phyloP scores from a whole-genome alignment of 2,113 vertebrate genomes.

The Epinephelus fuscoguttatus region DNA sequence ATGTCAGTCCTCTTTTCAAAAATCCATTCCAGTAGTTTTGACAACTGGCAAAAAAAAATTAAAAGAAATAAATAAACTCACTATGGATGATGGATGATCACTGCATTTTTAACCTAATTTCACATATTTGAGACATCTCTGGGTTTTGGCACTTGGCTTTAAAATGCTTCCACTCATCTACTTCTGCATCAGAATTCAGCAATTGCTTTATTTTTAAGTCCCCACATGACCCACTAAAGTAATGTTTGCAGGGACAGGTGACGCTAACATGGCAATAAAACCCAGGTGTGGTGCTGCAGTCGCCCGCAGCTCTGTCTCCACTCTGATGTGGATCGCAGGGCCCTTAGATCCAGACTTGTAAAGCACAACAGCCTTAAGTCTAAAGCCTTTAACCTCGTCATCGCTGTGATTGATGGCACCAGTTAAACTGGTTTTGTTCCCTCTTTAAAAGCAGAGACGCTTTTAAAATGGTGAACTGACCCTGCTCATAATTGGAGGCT shows the following conservation, averaged over 20 bases:
- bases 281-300: slow-evolving; percentile 41
- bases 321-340: slow-evolving; percentile 4
- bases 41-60: not conserved
- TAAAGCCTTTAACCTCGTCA: slow-evolving; percentile 7
- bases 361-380: slow-evolving; percentile 16
- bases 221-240: slow-evolving; percentile 11
- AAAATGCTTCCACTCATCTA: not conserved
- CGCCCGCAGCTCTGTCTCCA: slow-evolving; percentile 36
- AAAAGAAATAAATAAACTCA: not conserved
- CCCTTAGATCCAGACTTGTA: slow-evolving; percentile 15
- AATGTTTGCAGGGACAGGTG: slow-evolving; percentile 21
- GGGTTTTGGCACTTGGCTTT: not conserved
- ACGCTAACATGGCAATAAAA: slow-evolving; percentile 38
- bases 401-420: slow-evolving; percentile 38
- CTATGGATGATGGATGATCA: not conserved
- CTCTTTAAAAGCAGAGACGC: slow-evolving; percentile 3
- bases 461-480: not conserved
- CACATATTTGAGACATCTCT: slow-evolving; percentile 6
- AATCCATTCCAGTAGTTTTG: not conserved
- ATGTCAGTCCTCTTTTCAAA: not conserved
- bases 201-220: not conserved
- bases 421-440: slow-evolving; percentile 35
- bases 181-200: not conserved
- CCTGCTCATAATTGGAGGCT: not conserved
- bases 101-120: not conserved